These are phyloP conservation scores for Neodontobutis hainanensis DNA, from an alignment of 2,113 vertebrate species.

Conservation along the genomic window DNA sequence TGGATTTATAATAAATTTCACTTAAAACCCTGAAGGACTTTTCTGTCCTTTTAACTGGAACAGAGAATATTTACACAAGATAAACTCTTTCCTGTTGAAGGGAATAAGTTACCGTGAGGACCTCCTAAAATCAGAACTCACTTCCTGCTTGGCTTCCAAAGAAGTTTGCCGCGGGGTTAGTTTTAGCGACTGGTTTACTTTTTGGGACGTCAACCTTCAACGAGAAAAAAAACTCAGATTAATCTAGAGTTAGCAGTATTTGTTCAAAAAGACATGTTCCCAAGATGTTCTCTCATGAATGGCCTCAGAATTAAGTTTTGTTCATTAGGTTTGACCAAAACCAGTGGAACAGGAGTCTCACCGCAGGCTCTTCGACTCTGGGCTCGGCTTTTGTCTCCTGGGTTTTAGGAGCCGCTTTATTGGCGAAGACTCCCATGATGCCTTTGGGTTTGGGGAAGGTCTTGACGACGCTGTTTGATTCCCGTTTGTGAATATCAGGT, in stretches of 20 bases:
- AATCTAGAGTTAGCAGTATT: too few relatives aligned
- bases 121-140: too few relatives aligned
- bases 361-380: conserved; percentile 71
- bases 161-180: conserved; percentile 83
- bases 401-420: conserved; percentile 76
- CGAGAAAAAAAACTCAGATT: not conserved
- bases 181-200: conserved; percentile 81
- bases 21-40: too few relatives aligned
- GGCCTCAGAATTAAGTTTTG: too few relatives aligned
- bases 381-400: conserved; percentile 81
- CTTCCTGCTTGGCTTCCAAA: conserved; percentile 88
- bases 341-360: too few relatives aligned
- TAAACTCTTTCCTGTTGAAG: not conserved
- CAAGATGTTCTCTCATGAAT: too few relatives aligned
- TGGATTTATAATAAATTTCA: too few relatives aligned
- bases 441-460: conserved; percentile 79
- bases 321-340: too few relatives aligned
- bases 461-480: conserved; percentile 62
- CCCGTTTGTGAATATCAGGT: conserved; percentile 38
- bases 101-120: conserved; percentile 6
- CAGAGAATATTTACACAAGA: too few relatives aligned
- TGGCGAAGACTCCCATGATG: conserved; percentile 92
- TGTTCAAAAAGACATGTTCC: too few relatives aligned
- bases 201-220: conserved; percentile 80
- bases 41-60: too few relatives aligned